Evolutionary conservation across 2,797 vertebrate genomes (phyloP).

Genomic region (Vireo griseus): DNA sequence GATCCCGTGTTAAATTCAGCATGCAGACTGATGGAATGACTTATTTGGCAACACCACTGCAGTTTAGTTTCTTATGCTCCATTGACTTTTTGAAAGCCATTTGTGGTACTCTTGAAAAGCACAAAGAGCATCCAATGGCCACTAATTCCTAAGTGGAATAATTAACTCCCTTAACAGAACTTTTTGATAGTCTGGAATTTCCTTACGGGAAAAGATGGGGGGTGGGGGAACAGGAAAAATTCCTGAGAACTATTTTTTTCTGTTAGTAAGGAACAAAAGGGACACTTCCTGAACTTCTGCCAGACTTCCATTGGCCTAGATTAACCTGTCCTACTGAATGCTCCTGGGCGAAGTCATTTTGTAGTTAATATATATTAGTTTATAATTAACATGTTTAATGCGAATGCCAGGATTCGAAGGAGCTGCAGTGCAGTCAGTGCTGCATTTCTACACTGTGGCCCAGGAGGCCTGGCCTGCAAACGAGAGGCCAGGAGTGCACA

Average conservation of each 20-base stretch:
- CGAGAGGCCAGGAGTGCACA: rapidly evolving
- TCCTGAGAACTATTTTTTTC: background rate
- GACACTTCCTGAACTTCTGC: background rate
- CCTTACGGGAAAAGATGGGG: background rate
- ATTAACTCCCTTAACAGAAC: conserved; percentile 41
- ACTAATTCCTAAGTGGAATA: conserved; percentile 38
- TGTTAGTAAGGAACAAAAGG: background rate
- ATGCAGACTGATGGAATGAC: background rate
- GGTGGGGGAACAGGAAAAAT: background rate
- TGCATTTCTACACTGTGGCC: background rate
- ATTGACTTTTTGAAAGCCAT: conserved; percentile 34
- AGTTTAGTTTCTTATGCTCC: conserved; percentile 2
- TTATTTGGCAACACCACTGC: conserved; percentile 11
- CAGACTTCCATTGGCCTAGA: background rate
- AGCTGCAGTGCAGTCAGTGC: background rate
- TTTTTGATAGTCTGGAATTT: conserved; percentile 39
- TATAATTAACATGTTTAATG: background rate
- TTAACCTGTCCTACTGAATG: background rate
- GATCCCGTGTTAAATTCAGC: background rate
- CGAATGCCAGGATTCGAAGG: background rate
- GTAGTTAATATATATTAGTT: background rate
- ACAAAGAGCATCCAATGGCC: conserved; percentile 20
- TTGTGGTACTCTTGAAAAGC: conserved; percentile 28
- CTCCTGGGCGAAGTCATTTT: background rate
- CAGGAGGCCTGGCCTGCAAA: background rate